These are phyloP conservation scores for Zaprionus africanus DNA, from an alignment of 1,140 invertebrate genomes.

Conservation along the genomic window DNA sequence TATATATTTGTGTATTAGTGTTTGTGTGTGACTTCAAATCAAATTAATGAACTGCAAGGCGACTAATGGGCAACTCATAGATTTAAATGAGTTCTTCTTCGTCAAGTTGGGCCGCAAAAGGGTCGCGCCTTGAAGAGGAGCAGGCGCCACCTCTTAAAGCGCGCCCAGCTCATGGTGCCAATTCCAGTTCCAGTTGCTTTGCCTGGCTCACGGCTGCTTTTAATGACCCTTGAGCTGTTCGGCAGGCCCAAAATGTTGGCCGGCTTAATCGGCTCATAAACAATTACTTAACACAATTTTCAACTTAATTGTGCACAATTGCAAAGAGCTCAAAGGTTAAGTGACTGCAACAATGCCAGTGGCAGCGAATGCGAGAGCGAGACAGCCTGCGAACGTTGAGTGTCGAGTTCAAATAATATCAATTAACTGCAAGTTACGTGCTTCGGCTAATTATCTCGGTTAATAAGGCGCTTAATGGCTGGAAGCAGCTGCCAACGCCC, in stretches of 20 bases:
- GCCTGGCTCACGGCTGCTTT: conserved; percentile 35
- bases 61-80: conserved; percentile 71
- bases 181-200: background rate
- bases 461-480: conserved; percentile 82
- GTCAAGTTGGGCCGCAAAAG: conserved; percentile 38
- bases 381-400: conserved; percentile 35
- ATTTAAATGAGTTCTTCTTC: conserved; percentile 60
- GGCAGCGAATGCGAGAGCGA: conserved; percentile 23
- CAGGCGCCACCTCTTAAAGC: background rate
- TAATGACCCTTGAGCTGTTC: conserved; percentile 29
- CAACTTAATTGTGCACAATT: conserved; percentile 74
- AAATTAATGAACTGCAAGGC: conserved; percentile 74
- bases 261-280: conserved; percentile 69
- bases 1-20: conserved; percentile 36
- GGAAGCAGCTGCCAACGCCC: conserved; percentile 78
- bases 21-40: conserved; percentile 56
- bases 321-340: conserved; percentile 76
- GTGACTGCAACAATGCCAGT: conserved; percentile 54
- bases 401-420: conserved; percentile 79
- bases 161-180: conserved; percentile 2
- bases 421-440: conserved; percentile 82
- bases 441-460: conserved; percentile 81
- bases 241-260: conserved; percentile 36
- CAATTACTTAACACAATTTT: conserved; percentile 79
- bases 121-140: conserved; percentile 3